Evolutionary conservation across 2,888 invertebrate genomes (phyloP), one percentile per base, ranked within the genome.

Genomic region (Lomographa bimaculata): DNA sequence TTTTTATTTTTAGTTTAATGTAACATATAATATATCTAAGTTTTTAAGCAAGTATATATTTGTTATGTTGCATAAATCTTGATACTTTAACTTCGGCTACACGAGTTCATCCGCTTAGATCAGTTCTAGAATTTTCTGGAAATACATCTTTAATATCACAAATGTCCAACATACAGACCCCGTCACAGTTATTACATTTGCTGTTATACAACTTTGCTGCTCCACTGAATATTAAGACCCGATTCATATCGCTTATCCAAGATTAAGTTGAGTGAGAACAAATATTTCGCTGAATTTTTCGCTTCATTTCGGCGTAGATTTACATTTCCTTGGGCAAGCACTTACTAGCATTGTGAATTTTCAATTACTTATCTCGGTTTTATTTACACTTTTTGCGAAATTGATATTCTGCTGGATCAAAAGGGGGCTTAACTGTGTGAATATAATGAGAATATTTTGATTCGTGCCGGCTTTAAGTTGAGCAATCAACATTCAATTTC

Each of bases 231-330:
- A 46, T 47, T 36, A 50, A 50, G 35, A 23, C 7, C 46, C 38
- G 36, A 50, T 48, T 48, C 50, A 46, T 48, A 54, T 54, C 50
- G 47, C 53, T 47, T 48, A 54, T 35, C 48, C 40, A 26, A 50
- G 54, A 54, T 54, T 54, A 50, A 46, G 50, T 44, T 48, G 46
- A 50, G 50, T 50, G 44, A 48, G 50, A 50, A 50, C 54, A 54
- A 54, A 54, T 54, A 54, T 48, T 50, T 43, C 46, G 33, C 33
- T 38, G 42, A 34, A 42, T 42, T 50, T 50, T 54, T 54, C 47
- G 48, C 43, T 46, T 44, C 50, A 44, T 34, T 42, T 45, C 45
- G 25, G 34, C 50, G 41, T 28, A 25, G 32, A 48, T 54, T 54
- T 54, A 50, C 44, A 48, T 50, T 52, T 48, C 41, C 36, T 46